Evolutionary conservation across 2,113 vertebrate genomes (phyloP).

Genomic region (Lamprologus sp.): DNA sequence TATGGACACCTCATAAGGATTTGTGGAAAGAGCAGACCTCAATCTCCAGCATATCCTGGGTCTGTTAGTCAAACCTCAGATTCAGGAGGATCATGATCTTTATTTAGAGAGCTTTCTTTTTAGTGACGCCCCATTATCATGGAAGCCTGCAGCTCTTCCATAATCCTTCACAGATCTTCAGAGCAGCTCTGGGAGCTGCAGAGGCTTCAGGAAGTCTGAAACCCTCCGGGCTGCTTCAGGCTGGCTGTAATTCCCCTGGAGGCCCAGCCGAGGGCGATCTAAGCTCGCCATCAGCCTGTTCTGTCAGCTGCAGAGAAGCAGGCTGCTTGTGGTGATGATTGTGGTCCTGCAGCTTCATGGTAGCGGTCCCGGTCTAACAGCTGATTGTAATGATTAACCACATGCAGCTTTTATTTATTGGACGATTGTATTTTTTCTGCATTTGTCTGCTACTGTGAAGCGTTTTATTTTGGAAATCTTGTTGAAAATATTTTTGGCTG

Average conservation of each 20-base stretch:
- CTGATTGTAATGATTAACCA: conserved; percentile 4
- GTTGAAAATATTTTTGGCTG: not conserved
- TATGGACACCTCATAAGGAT: not conserved
- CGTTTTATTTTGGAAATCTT: not conserved
- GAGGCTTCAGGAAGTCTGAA: not conserved
- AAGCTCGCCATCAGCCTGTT: not conserved
- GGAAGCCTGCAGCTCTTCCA: not conserved
- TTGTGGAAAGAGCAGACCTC: not conserved
- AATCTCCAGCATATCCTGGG: not conserved
- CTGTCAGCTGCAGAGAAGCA: not conserved
- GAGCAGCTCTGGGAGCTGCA: not conserved
- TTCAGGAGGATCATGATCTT: not conserved
- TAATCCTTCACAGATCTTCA: not conserved
- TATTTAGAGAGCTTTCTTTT: not conserved
- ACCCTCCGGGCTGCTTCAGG: too few relatives aligned
- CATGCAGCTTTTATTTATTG: conserved; percentile 25
- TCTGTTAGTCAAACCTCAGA: not conserved
- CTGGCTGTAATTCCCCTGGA: not conserved
- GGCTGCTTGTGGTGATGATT: not conserved
- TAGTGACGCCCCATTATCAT: not conserved
- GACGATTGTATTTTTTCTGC: not conserved
- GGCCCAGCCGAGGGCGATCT: not conserved
- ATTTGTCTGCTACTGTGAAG: not conserved
- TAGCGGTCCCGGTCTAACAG: not conserved
- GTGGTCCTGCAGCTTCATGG: not conserved